Evolutionary conservation across 2,113 vertebrate genomes (phyloP).

Genomic region (Aix galericulata): DNA sequence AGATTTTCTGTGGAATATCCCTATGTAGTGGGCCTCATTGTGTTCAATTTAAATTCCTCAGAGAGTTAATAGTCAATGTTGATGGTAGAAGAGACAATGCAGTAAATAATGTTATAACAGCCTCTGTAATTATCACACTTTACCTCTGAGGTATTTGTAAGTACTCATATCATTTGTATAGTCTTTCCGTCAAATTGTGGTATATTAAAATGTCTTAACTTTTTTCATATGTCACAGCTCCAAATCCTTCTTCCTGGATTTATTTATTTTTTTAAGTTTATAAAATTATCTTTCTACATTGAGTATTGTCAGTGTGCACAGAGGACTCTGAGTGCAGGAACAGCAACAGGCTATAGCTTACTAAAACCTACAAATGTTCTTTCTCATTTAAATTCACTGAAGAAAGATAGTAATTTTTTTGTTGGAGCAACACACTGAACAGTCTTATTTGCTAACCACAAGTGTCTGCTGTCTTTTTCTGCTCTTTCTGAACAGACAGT

Average conservation of each 20-base stretch:
- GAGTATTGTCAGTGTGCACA: background rate
- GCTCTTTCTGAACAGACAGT: background rate
- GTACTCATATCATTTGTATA: background rate
- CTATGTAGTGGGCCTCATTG: background rate
- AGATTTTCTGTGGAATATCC: background rate
- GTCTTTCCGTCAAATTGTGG: background rate
- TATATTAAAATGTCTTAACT: background rate
- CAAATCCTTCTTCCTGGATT: background rate
- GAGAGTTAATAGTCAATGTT: background rate
- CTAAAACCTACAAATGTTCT: background rate
- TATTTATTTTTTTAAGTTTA: background rate
- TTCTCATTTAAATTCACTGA: background rate
- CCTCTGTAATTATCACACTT: background rate
- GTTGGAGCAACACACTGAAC: background rate
- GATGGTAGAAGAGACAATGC: background rate
- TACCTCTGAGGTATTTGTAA: background rate
- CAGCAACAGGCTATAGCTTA: background rate
- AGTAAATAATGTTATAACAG: slow-evolving; percentile 1
- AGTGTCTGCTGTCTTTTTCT: background rate
- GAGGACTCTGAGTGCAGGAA: background rate
- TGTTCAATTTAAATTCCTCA: background rate
- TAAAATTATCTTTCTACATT: background rate
- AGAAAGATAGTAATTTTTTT: background rate
- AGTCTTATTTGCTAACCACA: background rate
- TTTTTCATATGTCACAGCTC: background rate